Percentiles rank a stretch among this genome's conserved stretches.
These are phyloP conservation scores for Parelbella ahira DNA, from an alignment of 2,888 invertebrate species.

Conservation along the genomic window DNA sequence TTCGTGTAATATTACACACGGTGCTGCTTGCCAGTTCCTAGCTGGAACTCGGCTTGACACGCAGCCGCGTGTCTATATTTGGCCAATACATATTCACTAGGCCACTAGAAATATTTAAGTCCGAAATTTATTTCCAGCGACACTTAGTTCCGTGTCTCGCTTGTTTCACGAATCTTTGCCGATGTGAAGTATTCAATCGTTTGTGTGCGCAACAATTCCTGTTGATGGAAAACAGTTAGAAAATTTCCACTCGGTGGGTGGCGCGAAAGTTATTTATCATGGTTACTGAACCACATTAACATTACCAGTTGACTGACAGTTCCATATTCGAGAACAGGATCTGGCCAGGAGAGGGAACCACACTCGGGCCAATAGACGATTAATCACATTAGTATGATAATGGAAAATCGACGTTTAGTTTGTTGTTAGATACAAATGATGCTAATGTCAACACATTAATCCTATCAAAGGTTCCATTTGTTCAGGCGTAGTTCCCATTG, in stretches of 20 bases:
- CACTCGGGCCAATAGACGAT: slow-evolving; percentile 15
- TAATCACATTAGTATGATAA: slow-evolving; percentile 24
- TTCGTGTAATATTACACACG: slow-evolving; percentile 9
- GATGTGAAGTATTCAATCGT: slow-evolving; percentile 20
- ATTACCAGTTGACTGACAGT: slow-evolving; percentile 35
- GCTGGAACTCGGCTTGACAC: slow-evolving; percentile 10
- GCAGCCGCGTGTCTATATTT: slow-evolving; percentile 8
- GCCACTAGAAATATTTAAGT: too few relatives aligned
- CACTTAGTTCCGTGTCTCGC: slow-evolving; percentile 6
- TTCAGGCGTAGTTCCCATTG: slow-evolving; percentile 7
- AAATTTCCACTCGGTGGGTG: slow-evolving; percentile 32
- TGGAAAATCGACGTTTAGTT: slow-evolving; percentile 18
- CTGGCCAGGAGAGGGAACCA: slow-evolving; percentile 31
- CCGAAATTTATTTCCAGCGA: slow-evolving; percentile 23
- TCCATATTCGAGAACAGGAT: slow-evolving; percentile 36
- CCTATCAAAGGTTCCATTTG: slow-evolving; percentile 20
- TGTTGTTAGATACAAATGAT: slow-evolving; percentile 22
- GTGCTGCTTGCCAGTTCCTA: background rate
- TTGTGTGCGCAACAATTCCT: slow-evolving; percentile 26
- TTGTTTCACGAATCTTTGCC: slow-evolving; percentile 24
- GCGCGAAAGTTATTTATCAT: slow-evolving; percentile 35
- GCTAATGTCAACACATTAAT: slow-evolving; percentile 25
- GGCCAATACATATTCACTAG: too few relatives aligned
- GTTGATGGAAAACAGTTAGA: slow-evolving; percentile 25
- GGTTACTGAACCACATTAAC: slow-evolving; percentile 35